A percentile compares a stretch with the other conserved stretches of the same genome.
phyloP scores from a whole-genome alignment of 1,140 invertebrate species.

The Trigoniulus corallinus region DNA sequence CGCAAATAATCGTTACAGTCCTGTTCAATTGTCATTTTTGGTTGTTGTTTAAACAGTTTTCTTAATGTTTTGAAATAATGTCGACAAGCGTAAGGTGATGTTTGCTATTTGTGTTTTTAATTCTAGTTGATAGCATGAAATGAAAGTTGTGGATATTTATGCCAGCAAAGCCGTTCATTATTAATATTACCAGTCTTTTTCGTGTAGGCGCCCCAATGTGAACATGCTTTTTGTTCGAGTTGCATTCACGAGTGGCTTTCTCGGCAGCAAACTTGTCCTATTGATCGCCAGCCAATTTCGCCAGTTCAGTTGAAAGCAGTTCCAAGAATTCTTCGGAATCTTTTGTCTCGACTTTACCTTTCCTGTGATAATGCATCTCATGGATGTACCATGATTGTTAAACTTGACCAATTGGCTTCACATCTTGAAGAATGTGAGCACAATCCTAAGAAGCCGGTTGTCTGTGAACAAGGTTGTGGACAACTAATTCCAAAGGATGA shows the following conservation, averaged over 20 bases:
- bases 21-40: too few relatives aligned
- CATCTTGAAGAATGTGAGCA: slow-evolving; percentile 84
- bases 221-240: slow-evolving; percentile 84
- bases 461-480: slow-evolving; percentile 83
- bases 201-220: slow-evolving; percentile 78
- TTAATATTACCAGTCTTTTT: slow-evolving; percentile 4
- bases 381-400: slow-evolving; percentile 68
- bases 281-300: slow-evolving; percentile 76
- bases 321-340: slow-evolving; percentile 76
- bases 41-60: too few relatives aligned
- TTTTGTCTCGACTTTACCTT: slow-evolving; percentile 70
- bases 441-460: slow-evolving; percentile 83
- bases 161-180: neutral
- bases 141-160: neutral
- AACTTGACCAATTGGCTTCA: slow-evolving; percentile 59
- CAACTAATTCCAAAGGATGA: slow-evolving; percentile 89
- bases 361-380: slow-evolving; percentile 75
- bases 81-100: neutral
- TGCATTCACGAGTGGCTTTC: slow-evolving; percentile 92
- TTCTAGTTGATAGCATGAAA: neutral
- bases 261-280: slow-evolving; percentile 78
- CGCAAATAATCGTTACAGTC: too few relatives aligned
- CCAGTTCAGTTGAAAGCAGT: slow-evolving; percentile 71
- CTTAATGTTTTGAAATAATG: neutral
- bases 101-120: neutral